Conservation (phyloP, 2,888 invertebrate species). For the Synanthedon vespiformis region DNA sequence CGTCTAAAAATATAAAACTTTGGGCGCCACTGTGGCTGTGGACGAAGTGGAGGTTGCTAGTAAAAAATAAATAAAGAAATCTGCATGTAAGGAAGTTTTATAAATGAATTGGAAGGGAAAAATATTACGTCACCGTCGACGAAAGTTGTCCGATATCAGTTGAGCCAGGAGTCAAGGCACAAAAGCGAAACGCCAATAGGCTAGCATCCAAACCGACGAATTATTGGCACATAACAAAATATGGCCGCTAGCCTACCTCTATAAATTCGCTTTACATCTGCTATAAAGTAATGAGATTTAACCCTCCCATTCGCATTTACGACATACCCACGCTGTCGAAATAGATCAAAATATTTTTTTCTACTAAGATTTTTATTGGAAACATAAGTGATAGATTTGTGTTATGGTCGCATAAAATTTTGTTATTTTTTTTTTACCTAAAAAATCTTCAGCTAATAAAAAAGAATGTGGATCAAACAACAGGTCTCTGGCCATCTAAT, state of each 20-base stretch:
- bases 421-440: too few species aligned
- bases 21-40: too few species aligned
- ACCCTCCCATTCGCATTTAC: constrained; percentile 58
- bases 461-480: too few species aligned
- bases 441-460: too few species aligned
- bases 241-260: constrained; percentile 47
- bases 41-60: too few species aligned
- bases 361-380: constrained; percentile 4
- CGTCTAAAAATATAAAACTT: too few species aligned
- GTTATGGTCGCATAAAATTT: too few species aligned
- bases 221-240: constrained; percentile 64
- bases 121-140: background rate
- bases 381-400: constrained; percentile 11
- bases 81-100: background rate
- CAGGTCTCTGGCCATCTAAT: too few species aligned
- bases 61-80: too few species aligned
- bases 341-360: constrained; percentile 48
- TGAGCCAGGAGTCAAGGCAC: constrained; percentile 3
- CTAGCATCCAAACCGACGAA: constrained; percentile 15
- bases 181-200: constrained; percentile 17
- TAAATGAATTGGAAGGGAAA: background rate
- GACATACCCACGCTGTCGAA: constrained; percentile 36
- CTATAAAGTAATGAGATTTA: constrained; percentile 68
- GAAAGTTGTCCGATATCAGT: background rate
- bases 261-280: constrained; percentile 62